These are phyloP conservation scores for Noctuana brunneofusca DNA, from an alignment of 2,888 invertebrate species.

Conservation along the genomic window DNA sequence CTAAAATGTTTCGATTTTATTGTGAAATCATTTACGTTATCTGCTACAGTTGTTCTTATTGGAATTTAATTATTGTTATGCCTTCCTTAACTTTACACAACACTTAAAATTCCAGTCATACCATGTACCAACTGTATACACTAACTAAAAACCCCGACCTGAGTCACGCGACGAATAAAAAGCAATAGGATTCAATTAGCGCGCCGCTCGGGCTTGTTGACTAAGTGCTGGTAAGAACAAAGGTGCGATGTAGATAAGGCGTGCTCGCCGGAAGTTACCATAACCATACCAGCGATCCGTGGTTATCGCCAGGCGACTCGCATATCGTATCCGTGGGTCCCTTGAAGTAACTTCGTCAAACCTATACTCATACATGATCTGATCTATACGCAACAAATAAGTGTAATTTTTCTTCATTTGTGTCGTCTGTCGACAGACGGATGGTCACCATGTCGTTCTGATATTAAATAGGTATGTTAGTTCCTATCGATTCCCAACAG, in stretches of 20 bases:
- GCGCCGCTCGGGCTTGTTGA: constrained; percentile 56
- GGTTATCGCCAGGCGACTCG: constrained; percentile 41
- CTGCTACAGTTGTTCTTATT: neutral
- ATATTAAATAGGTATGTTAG: too few species aligned
- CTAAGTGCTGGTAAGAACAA: constrained; percentile 62
- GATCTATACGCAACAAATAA: too few species aligned
- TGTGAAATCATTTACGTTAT: constrained; percentile 3
- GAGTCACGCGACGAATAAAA: constrained; percentile 42
- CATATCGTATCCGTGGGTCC: constrained; percentile 12
- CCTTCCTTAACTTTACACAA: neutral
- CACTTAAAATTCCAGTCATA: constrained; percentile 15
- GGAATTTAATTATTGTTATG: neutral
- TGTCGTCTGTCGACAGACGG: too few species aligned
- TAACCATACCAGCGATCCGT: constrained; percentile 45
- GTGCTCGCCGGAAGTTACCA: constrained; percentile 62
- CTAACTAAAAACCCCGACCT: constrained; percentile 19
- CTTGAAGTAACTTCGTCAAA: neutral
- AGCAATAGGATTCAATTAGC: constrained; percentile 63
- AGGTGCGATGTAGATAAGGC: constrained; percentile 63
- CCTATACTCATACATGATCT: too few species aligned
- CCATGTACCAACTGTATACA: constrained; percentile 9
- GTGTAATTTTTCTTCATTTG: too few species aligned
- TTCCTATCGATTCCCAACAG: too few species aligned
- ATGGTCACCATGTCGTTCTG: too few species aligned
- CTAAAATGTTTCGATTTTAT: neutral